These are phyloP conservation scores for Lepidocyrtinus sp. DNA, from an alignment of 2,888 invertebrate species.

Conservation along the genomic window DNA sequence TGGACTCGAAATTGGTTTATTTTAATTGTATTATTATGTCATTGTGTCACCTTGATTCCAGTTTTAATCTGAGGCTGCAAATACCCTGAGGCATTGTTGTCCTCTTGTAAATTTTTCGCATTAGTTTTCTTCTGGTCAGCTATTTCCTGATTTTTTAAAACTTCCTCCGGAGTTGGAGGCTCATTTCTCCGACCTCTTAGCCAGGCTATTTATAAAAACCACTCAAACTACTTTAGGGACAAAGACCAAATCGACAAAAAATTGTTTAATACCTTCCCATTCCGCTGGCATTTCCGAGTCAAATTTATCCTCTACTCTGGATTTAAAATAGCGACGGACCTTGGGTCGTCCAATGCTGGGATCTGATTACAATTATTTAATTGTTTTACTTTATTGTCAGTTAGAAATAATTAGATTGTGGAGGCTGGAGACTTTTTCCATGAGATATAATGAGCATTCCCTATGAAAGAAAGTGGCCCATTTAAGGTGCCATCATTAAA, in stretches of 20 bases:
- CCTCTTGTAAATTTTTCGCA: constrained; percentile 80
- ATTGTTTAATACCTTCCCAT: constrained; percentile 78
- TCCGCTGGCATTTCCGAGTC: constrained; percentile 85
- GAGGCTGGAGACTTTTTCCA: no score
- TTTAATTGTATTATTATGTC: no score
- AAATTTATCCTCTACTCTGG: constrained; percentile 76
- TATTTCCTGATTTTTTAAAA: constrained; percentile 80
- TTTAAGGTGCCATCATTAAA: no score
- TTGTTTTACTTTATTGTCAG: no score
- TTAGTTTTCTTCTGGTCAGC: constrained; percentile 83
- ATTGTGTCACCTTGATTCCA: no score
- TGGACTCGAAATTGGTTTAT: no score
- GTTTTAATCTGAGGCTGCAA: no score
- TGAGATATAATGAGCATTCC: no score
- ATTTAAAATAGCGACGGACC: constrained; percentile 82
- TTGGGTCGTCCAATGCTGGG: constrained; percentile 79
- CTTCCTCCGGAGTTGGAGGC: constrained; percentile 83
- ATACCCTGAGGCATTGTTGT: constrained; percentile 73
- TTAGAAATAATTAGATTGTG: no score
- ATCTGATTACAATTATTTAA: no score
- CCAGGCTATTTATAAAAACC: constrained; percentile 79
- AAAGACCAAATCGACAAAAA: not conserved
- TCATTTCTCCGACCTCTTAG: constrained; percentile 79
- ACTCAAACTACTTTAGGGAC: not conserved
- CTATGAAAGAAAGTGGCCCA: no score